Percentiles rank a stretch among this genome's conserved stretches.
Evolutionary conservation across 1,140 invertebrate species (phyloP).

Genomic region (Goniozus legneri): DNA sequence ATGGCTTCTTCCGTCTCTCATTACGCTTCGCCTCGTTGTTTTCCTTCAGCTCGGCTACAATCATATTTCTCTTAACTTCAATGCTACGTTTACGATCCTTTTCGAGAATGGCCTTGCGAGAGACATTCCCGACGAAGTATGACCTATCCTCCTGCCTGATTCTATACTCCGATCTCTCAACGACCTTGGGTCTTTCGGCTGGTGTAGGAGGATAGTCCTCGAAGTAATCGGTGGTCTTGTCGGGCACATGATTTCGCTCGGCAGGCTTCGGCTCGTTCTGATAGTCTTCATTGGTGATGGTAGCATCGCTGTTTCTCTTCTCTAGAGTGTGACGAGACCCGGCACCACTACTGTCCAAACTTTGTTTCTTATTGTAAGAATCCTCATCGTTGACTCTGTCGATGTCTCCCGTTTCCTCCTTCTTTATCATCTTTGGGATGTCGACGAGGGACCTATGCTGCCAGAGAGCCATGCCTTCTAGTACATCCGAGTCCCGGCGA

Average conservation of each 20-base stretch:
- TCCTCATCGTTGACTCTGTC: slow-evolving; percentile 47
- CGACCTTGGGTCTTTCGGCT: slow-evolving; percentile 50
- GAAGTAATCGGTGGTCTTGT: slow-evolving; percentile 38
- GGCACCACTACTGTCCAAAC: slow-evolving; percentile 45
- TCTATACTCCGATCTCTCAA: slow-evolving; percentile 56
- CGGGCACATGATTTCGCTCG: slow-evolving; percentile 44
- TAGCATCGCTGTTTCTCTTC: slow-evolving; percentile 42
- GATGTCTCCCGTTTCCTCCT: slow-evolving; percentile 54
- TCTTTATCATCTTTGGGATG: slow-evolving; percentile 57
- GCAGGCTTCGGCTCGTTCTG: slow-evolving; percentile 43
- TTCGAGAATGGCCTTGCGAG: slow-evolving; percentile 54
- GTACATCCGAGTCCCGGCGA: slow-evolving; percentile 65
- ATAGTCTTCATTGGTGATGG: slow-evolving; percentile 43
- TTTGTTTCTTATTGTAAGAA: slow-evolving; percentile 40
- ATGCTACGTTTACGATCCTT: slow-evolving; percentile 59
- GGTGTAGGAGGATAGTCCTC: slow-evolving; percentile 47
- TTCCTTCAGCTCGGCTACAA: slow-evolving; percentile 47
- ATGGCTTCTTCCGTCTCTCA: slow-evolving; percentile 55
- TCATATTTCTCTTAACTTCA: slow-evolving; percentile 47
- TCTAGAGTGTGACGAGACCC: slow-evolving; percentile 41
- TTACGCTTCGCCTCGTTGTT: slow-evolving; percentile 55
- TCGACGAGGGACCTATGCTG: slow-evolving; percentile 77
- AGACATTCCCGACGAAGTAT: slow-evolving; percentile 49
- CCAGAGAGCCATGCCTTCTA: slow-evolving; percentile 82
- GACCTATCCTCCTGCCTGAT: slow-evolving; percentile 52